A percentile compares a stretch with the other conserved stretches of the same genome.
Evolutionary conservation across 2,113 vertebrate genomes (phyloP).

Genomic region (Sturnus vulgaris): DNA sequence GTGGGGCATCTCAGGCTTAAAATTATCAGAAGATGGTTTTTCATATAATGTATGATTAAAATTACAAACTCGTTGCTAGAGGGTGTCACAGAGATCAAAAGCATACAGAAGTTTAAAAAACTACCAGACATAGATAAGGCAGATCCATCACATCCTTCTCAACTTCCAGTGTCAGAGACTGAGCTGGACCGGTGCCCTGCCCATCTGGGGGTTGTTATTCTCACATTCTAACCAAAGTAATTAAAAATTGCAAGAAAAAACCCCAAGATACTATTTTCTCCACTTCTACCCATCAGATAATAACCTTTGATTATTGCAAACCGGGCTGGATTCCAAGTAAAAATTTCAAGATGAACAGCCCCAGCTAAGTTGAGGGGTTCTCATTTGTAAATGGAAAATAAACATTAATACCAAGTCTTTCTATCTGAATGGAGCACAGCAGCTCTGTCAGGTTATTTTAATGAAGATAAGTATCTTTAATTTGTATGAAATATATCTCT

Average conservation of each 20-base stretch:
- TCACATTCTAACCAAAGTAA: not conserved
- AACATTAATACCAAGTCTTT: not conserved
- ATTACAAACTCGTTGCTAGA: not conserved
- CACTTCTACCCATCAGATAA: not conserved
- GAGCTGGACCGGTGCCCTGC: not conserved
- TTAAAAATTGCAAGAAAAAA: not conserved
- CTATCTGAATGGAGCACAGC: not conserved
- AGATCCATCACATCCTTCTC: not conserved
- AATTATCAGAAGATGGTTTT: not conserved
- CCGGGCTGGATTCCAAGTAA: not conserved
- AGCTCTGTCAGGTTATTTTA: not conserved
- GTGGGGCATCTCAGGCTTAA: not conserved
- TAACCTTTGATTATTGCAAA: not conserved
- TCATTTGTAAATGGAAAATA: conserved; percentile 7
- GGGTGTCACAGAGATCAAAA: not conserved
- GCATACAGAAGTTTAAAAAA: not conserved
- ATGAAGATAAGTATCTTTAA: not conserved
- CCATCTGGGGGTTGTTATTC: not conserved
- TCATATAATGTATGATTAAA: not conserved
- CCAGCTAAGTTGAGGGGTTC: not conserved
- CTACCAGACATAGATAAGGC: not conserved
- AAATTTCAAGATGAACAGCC: not conserved
- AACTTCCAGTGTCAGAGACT: not conserved
- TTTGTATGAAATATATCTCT: not conserved
- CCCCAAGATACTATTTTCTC: not conserved